Percentiles rank a stretch among this genome's conserved stretches.
Evolutionary conservation across 2,888 invertebrate species (phyloP).

Genomic region (Odontocolon sp.): DNA sequence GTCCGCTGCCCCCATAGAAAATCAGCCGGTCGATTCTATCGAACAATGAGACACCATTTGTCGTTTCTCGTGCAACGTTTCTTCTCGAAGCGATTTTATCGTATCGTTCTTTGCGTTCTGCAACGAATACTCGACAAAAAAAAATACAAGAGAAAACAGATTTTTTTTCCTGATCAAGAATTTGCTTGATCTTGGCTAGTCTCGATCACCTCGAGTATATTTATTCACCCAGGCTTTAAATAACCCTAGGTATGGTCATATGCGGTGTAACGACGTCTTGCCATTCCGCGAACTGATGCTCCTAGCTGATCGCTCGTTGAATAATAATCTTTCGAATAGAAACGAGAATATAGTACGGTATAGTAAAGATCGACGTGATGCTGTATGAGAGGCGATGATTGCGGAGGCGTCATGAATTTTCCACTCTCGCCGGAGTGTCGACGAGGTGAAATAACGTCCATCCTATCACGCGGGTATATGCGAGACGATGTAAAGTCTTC

Average conservation of each 20-base stretch:
- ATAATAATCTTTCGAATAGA: conserved; percentile 33
- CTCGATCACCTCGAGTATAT: conserved; percentile 1
- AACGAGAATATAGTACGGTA: conserved; percentile 16
- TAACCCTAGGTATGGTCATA: conserved; percentile 11
- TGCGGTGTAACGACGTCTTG: conserved; percentile 17
- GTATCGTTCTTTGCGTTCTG: conserved; percentile 15
- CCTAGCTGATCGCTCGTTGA: conserved; percentile 4
- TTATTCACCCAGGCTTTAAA: conserved; percentile 1
- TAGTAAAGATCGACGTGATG: conserved; percentile 24
- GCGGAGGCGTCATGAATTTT: conserved; percentile 56
- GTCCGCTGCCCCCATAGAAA: conserved; percentile 58
- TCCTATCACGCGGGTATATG: conserved; percentile 19
- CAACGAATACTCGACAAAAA: background rate
- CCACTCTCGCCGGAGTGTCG: conserved; percentile 38
- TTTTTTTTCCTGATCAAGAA: background rate
- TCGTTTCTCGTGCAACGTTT: conserved; percentile 28
- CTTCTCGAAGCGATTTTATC: conserved; percentile 44
- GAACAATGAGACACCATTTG: conserved; percentile 52
- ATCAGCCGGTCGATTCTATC: conserved; percentile 58
- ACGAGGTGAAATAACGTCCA: conserved; percentile 55
- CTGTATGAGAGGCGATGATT: conserved; percentile 54
- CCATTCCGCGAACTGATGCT: conserved; percentile 21
- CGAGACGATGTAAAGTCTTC: conserved; percentile 32
- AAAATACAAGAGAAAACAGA: background rate
- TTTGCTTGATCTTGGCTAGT: background rate